These are phyloP conservation scores for Oncorhynchus mykiss DNA, from an alignment of 2,113 vertebrate genomes.

Conservation along the genomic window DNA sequence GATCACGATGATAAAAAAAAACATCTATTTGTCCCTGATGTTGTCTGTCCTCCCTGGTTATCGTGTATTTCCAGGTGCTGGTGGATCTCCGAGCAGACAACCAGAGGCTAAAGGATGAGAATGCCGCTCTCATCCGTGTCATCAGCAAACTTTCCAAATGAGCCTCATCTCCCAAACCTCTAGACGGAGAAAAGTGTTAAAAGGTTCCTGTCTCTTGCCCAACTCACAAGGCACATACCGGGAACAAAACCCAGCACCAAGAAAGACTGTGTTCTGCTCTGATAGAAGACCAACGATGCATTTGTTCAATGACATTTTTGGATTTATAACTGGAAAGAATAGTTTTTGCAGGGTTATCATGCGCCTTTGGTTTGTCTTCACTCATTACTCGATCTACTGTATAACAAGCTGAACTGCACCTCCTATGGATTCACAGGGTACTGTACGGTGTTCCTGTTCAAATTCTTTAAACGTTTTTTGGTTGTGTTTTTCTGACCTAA, in stretches of 20 bases:
- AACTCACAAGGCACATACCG: slow-evolving; percentile 29
- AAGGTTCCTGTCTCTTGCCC: slow-evolving; percentile 23
- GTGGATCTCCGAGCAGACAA: slow-evolving; percentile 85
- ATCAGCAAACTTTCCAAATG: slow-evolving; percentile 92
- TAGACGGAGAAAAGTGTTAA: slow-evolving; percentile 38
- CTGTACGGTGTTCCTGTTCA: slow-evolving; percentile 9
- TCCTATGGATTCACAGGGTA: slow-evolving; percentile 42
- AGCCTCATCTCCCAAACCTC: slow-evolving; percentile 23
- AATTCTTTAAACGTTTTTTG: slow-evolving; percentile 24
- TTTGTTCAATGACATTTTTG: slow-evolving; percentile 5
- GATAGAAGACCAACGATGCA: not conserved
- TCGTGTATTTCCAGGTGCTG: slow-evolving; percentile 69
- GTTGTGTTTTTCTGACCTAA: slow-evolving; percentile 43
- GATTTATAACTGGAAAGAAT: slow-evolving; percentile 39
- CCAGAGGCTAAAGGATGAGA: slow-evolving; percentile 91
- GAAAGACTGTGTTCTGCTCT: not conserved
- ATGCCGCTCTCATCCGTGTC: slow-evolving; percentile 87
- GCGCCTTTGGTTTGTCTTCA: slow-evolving; percentile 42
- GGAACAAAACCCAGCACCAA: slow-evolving; percentile 15
- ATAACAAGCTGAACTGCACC: slow-evolving; percentile 57
- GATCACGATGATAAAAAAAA: no score
- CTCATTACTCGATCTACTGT: slow-evolving; percentile 65
- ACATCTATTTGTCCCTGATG: not conserved
- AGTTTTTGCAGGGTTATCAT: slow-evolving; percentile 45
- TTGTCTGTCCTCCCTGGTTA: not conserved